Evolutionary conservation across 2,888 invertebrate species (phyloP), one percentile per base, ranked within the genome.

Genomic region (Pinctada fucata): DNA sequence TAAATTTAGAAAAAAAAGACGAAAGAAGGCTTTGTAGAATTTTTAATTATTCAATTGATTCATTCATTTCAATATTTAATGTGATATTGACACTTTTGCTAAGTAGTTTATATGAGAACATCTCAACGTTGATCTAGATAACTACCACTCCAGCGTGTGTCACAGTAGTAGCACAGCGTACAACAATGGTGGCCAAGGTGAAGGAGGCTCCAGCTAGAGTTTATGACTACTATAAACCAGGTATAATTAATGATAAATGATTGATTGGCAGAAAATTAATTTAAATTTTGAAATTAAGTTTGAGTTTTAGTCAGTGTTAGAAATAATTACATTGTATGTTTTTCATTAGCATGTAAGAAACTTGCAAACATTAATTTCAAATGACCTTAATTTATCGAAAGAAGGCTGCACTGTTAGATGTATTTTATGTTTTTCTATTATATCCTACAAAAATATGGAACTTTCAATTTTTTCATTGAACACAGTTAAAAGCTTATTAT

Each of bases 151-250:
- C 48, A 31, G 66, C 63, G 5, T 74, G 74, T 66, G 48, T 74
- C 50, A 74, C 65, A 31, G 8, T 74, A 48, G 45, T 63, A 3
- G 74, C 66, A 10, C 50, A 63, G n/a, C 47, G 74, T 47, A 66
- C 49, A 47, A 63, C 63, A n/a, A 16, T 74, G 50, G 74, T 74
- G 4, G 74, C 74, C 8, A 74, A 74, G 10, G 10, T 63, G 6
- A 65, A 74, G 66, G 66, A 65, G 6, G 47, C 74, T 16, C 66
- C 66, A 49, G 50, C 65, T 4, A 45, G 67, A 31, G 66, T 74
- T 49, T 74, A 74, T 50, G 74, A 74, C 49, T 74, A 74, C 49
- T 74, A 74, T 31, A 66, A 74, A 48, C 73, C 73, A 50, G 65
- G 73, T 74, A 65, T 45, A 68, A 68, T 6, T 13, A 16, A 65